Percentiles rank a stretch among this genome's conserved stretches.
phyloP scores from a whole-genome alignment of 2,797 vertebrate species.

The Cheirogaleus major region DNA sequence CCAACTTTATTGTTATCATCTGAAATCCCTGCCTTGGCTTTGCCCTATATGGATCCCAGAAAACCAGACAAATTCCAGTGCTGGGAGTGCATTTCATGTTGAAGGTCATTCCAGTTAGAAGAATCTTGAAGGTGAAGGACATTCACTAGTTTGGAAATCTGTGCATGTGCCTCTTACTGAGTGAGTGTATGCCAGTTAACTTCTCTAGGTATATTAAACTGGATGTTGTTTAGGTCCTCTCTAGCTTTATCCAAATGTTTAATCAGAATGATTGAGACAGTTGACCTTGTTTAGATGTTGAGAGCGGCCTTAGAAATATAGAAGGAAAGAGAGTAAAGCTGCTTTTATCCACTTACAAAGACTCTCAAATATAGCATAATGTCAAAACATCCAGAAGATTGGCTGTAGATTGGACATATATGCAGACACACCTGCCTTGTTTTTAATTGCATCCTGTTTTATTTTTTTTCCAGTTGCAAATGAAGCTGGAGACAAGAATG shows the following conservation, averaged over 20 bases:
- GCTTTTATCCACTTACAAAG: not conserved
- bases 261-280: not conserved
- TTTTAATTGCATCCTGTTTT: conserved; percentile 17
- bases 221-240: not conserved
- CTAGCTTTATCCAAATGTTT: not conserved
- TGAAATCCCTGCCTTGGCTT: not conserved
- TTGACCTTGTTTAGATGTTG: not conserved
- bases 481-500: conserved; percentile 92
- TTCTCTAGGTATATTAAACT: not conserved
- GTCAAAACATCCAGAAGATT: not conserved
- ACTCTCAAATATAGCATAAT: too few relatives aligned
- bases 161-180: not conserved
- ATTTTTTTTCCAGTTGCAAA: conserved; percentile 91
- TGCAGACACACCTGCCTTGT: not conserved
- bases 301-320: not conserved
- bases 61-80: not conserved
- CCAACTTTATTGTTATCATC: not conserved
- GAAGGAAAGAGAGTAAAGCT: not conserved
- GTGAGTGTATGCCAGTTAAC: not conserved
- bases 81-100: not conserved
- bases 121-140: not conserved
- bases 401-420: not conserved
- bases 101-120: not conserved
- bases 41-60: not conserved
- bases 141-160: not conserved